Evolutionary conservation across 2,888 invertebrate genomes (phyloP).

Genomic region (Caenorhabditis auriculariae): DNA sequence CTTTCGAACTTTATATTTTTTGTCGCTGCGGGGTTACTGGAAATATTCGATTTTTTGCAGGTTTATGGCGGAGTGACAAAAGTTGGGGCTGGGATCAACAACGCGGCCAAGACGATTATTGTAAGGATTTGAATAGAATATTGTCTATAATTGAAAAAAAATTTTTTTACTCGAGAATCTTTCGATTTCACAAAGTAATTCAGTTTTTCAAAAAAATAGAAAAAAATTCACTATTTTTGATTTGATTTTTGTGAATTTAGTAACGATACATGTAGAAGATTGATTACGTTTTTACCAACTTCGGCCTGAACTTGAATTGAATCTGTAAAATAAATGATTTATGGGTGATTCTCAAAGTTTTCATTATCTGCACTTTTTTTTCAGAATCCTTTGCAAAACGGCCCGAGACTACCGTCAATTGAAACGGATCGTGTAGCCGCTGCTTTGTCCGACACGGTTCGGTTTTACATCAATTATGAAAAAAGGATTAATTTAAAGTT

Average conservation of each 20-base stretch:
- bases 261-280: too few relatives aligned
- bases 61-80: conserved; percentile 82
- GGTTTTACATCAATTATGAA: too few relatives aligned
- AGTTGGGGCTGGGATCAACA: conserved; percentile 79
- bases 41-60: conserved; percentile 22
- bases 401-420: conserved; percentile 11
- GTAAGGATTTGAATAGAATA: too few relatives aligned
- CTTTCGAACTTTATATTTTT: not conserved
- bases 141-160: too few relatives aligned
- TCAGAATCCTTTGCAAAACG: conserved; percentile 29
- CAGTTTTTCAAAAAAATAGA: too few relatives aligned
- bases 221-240: too few relatives aligned
- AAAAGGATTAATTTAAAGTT: not conserved
- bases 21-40: not conserved
- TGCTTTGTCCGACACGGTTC: conserved; percentile 34
- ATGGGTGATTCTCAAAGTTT: not conserved
- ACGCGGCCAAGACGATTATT: conserved; percentile 70
- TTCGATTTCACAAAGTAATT: too few relatives aligned
- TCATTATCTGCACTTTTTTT: conserved; percentile 2
- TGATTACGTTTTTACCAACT: too few relatives aligned
- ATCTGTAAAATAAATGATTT: too few relatives aligned
- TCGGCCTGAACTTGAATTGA: too few relatives aligned
- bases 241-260: too few relatives aligned
- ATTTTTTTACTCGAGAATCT: too few relatives aligned
- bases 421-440: conserved; percentile 52